Base-by-base conservation (phyloP, 2,113 vertebrate genomes). In the Calidris pugnax region DNA sequence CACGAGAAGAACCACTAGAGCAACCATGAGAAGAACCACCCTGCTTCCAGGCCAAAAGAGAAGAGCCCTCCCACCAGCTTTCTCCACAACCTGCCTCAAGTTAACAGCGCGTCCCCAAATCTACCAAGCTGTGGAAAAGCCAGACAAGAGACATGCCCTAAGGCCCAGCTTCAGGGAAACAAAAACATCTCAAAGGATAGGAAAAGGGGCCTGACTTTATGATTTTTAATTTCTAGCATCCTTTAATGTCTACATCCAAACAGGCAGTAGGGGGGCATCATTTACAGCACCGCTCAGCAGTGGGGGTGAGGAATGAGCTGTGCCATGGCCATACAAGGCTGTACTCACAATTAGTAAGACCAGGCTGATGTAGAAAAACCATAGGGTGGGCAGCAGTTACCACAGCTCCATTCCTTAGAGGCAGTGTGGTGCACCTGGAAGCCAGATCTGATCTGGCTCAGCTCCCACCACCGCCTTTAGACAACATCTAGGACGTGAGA, bases 401-500 rank as follows among this genome's bases (percentile, higher is more conserved):
- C 88, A 64, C 90, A 87, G 4, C 14, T 48, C 6, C 39, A 66
- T 85, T 89, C 90, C 86, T 57, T 24, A 53, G 51, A 79, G 86
- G 66, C 86, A 57, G 14, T 5, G 37, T 55, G 90, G 83, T 89
- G 75, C 69, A 63, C 73, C 84, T 37, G 66, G 64, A 50, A 89
- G 89, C 89, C 76, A 85, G 74, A 95, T 89, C 94, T 82, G 91
- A 96, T 69, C 48, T 79, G 87, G 77, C 92, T 47, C 68, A 26
- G 55, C 91, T 87, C 73, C 50, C 62, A 62, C 26, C 43, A 22
- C 81, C 76, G 90, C 80, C 82, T 85, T 85, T 28, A 84, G 55
- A 94, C 51, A 90, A 27, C 1, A 1, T 50, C 69, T 67, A 27
- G 43, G 57, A 92, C 0, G 2, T 85, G 84, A 95, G 83, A 87